phyloP scores from a whole-genome alignment of 2,797 vertebrate species.

The Discoglossus pictus region DNA sequence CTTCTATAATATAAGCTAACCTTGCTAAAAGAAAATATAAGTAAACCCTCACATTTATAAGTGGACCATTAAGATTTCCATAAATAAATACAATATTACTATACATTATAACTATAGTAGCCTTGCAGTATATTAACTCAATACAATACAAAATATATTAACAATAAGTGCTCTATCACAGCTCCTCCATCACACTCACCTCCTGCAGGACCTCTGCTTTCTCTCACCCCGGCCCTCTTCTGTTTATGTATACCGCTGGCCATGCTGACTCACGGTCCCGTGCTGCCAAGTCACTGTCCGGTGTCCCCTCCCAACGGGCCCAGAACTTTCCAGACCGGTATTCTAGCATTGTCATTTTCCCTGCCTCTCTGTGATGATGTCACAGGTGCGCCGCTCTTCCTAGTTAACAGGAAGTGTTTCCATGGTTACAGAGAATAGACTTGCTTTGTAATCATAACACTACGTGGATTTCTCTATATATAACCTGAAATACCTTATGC shows the following conservation, averaged over 20 bases:
- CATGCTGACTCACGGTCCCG: constrained; percentile 43
- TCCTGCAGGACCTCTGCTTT: neutral
- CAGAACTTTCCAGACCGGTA: constrained; percentile 31
- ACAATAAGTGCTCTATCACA: neutral
- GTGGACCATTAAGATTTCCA: no score
- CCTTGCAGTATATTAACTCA: no score
- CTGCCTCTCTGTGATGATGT: constrained; percentile 12
- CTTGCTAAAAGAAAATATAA: no score
- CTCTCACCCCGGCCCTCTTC: neutral
- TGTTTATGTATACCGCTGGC: constrained; percentile 19
- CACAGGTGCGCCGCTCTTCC: neutral
- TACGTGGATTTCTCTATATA: constrained; percentile 6
- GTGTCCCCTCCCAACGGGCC: constrained; percentile 18
- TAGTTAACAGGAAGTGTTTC: constrained; percentile 16
- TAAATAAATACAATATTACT: no score
- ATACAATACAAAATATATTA: no score
- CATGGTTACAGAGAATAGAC: constrained; percentile 12
- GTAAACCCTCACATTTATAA: no score
- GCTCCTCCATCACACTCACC: constrained; percentile 5
- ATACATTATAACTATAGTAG: no score
- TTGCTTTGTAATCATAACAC: constrained; percentile 5
- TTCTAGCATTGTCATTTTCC: neutral
- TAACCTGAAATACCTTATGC: constrained; percentile 16
- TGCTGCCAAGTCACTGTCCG: constrained; percentile 23
- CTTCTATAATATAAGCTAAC: no score